phyloP scores from a whole-genome alignment of 2,888 invertebrate genomes.

The Hedychridium roseum region DNA sequence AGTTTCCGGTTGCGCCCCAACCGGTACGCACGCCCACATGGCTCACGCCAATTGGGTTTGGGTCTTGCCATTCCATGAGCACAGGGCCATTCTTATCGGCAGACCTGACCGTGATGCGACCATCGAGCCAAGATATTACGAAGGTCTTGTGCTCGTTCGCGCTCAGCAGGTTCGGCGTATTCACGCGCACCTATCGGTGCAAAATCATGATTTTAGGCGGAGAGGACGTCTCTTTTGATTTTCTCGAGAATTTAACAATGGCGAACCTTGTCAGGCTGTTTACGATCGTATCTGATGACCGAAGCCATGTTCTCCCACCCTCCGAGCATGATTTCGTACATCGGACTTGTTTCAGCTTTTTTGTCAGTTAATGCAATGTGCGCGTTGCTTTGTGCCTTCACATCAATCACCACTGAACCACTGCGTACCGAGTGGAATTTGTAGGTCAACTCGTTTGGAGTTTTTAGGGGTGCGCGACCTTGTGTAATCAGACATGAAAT shows the following conservation, averaged over 20 bases:
- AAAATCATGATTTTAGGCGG: constrained; percentile 19
- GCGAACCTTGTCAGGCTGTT: constrained; percentile 71
- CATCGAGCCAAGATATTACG: constrained; percentile 69
- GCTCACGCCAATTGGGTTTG: constrained; percentile 69
- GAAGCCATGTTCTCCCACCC: constrained; percentile 75
- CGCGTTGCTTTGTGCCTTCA: constrained; percentile 72
- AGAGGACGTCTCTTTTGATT: not conserved
- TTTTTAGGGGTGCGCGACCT: constrained; percentile 51
- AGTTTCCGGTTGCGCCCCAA: constrained; percentile 73
- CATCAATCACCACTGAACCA: constrained; percentile 68
- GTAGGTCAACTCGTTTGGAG: constrained; percentile 70
- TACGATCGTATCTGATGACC: constrained; percentile 71
- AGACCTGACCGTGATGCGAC: constrained; percentile 66
- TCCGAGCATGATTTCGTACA: constrained; percentile 75
- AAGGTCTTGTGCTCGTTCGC: constrained; percentile 69
- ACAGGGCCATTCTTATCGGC: constrained; percentile 64
- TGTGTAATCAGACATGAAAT: constrained; percentile 1
- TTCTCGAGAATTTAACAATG: constrained; percentile 6
- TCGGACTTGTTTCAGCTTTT: constrained; percentile 69
- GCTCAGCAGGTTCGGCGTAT: constrained; percentile 69
- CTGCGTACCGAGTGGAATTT: constrained; percentile 68
- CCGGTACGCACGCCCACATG: constrained; percentile 73
- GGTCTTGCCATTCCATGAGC: constrained; percentile 71
- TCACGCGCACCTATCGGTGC: constrained; percentile 65
- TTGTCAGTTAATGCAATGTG: constrained; percentile 70